Evolutionary conservation across 1,140 invertebrate genomes (phyloP).

Genomic region (Aphelinus certus): DNA sequence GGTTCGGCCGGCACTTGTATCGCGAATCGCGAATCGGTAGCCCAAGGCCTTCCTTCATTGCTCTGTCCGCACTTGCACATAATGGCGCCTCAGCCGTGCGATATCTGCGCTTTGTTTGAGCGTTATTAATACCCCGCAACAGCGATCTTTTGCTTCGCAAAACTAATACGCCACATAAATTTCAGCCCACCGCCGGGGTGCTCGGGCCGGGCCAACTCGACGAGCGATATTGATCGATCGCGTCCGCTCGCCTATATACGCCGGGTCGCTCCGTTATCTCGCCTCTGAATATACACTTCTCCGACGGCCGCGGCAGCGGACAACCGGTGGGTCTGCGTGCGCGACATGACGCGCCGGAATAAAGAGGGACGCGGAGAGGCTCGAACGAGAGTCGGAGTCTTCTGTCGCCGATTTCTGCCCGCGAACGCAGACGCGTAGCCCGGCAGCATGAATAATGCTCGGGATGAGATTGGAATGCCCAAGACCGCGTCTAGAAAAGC

Average conservation of each 20-base stretch:
- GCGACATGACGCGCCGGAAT: not conserved
- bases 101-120: conserved; percentile 4
- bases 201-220: too few species aligned
- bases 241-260: not conserved
- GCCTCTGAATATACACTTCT: too few species aligned
- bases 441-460: conserved; percentile 29
- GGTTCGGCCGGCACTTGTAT: conserved; percentile 5
- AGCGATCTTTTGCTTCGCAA: too few species aligned
- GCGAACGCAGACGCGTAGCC: conserved; percentile 25
- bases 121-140: conserved; percentile 11
- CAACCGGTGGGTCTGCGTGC: not conserved
- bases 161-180: too few species aligned
- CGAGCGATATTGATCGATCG: conserved; percentile 17
- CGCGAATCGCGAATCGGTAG: conserved; percentile 27
- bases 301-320: too few species aligned
- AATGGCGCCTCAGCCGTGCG: too few species aligned
- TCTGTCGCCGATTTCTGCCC: conserved; percentile 24
- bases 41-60: conserved; percentile 13
- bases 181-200: too few species aligned
- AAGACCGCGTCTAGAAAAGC: conserved; percentile 13
- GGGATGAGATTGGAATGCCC: conserved; percentile 32
- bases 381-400: conserved; percentile 12
- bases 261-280: too few species aligned
- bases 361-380: not conserved
- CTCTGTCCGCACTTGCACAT: conserved; percentile 23